Percentiles rank a stretch among this genome's conserved stretches.
Evolutionary conservation across 2,797 vertebrate genomes (phyloP).

Genomic region (Acestrorhynchus altus): DNA sequence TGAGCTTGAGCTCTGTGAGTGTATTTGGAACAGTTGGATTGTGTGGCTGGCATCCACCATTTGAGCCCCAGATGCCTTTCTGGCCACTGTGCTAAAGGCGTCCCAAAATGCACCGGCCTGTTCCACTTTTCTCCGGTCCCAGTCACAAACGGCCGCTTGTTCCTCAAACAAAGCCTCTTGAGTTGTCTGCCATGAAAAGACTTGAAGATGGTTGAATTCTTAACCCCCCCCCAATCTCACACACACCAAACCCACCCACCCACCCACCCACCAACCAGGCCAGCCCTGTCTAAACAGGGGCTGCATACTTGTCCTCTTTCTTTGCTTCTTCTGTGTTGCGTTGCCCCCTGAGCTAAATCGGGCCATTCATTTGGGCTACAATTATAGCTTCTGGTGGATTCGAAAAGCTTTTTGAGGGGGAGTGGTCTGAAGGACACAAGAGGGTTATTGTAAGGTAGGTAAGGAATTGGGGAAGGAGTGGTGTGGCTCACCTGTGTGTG

Average conservation of each 20-base stretch:
- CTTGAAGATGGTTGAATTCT: constrained; percentile 62
- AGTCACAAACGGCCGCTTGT: constrained; percentile 64
- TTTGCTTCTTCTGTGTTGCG: constrained; percentile 41
- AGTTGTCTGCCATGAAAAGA: constrained; percentile 64
- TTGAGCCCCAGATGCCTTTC: constrained; percentile 49
- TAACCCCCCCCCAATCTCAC: constrained; percentile 42
- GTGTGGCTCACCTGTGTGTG: constrained; percentile 42
- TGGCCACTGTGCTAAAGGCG: constrained; percentile 33
- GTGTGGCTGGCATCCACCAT: constrained; percentile 50
- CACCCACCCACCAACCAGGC: constrained; percentile 19
- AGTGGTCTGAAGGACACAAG: constrained; percentile 35
- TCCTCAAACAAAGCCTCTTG: constrained; percentile 63
- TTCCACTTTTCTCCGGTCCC: constrained; percentile 64
- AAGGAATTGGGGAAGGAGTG: constrained; percentile 6
- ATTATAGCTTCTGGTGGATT: constrained; percentile 49
- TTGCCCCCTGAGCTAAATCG: constrained; percentile 51
- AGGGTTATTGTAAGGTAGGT: constrained; percentile 49
- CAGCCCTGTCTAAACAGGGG: constrained; percentile 38
- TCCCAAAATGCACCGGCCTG: constrained; percentile 64
- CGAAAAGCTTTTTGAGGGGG: constrained; percentile 33
- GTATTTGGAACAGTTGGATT: constrained; percentile 48
- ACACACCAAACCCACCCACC: constrained; percentile 30
- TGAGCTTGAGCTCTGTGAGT: constrained; percentile 28
- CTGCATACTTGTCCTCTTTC: constrained; percentile 50
- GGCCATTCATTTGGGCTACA: constrained; percentile 53